Conservation (phyloP, 1,140 invertebrate genomes). For the Teleogryllus occipitalis region DNA sequence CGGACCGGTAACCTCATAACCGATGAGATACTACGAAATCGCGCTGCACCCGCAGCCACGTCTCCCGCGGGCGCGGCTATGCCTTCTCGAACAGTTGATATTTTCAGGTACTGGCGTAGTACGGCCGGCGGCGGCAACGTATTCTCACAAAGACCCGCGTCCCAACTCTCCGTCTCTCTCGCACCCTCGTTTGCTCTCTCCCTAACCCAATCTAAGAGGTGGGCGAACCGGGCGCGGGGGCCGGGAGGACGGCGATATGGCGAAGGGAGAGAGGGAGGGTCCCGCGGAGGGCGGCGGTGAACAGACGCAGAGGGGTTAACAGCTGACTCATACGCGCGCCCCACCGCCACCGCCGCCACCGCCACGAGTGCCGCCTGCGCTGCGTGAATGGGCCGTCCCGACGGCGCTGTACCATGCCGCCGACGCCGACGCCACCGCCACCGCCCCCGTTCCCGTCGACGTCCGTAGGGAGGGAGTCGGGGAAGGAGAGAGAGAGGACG, state of each 20-base stretch:
- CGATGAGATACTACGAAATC: too few species aligned
- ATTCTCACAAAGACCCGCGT: neutral
- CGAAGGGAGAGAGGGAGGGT: neutral
- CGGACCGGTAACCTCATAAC: too few species aligned
- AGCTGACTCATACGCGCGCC: constrained; percentile 20
- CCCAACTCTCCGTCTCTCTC: too few species aligned
- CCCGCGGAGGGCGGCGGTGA: neutral
- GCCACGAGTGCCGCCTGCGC: too few species aligned
- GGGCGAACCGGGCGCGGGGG: neutral
- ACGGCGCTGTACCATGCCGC: neutral
- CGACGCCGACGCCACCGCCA: too few species aligned
- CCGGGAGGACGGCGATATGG: neutral
- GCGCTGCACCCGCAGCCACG: too few species aligned
- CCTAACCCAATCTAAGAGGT: constrained; percentile 18
- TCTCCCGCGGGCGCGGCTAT: too few species aligned
- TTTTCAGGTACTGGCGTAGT: neutral
- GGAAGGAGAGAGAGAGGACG: neutral
- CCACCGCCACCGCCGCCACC: neutral
- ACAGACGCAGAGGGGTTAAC: constrained; percentile 14
- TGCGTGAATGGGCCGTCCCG: neutral
- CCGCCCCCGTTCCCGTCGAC: neutral
- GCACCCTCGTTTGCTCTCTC: neutral
- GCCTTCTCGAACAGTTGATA: neutral
- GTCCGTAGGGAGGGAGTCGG: neutral
- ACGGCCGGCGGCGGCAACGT: neutral